Evolutionary conservation across 2,888 invertebrate species (phyloP).

Genomic region (Melipona beecheii): DNA sequence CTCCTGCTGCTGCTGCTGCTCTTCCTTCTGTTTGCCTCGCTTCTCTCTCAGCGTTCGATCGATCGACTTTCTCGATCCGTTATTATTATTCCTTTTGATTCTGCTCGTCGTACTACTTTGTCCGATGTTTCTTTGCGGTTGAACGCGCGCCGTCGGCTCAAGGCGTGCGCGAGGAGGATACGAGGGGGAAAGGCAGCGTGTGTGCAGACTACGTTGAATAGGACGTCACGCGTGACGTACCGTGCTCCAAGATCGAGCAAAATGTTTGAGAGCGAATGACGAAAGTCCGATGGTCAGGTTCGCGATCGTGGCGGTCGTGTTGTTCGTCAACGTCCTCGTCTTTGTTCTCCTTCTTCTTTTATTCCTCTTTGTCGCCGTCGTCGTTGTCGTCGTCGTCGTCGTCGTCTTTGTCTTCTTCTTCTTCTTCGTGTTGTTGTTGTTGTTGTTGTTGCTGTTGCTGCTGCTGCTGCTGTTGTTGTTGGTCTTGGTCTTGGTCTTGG

Average conservation of each 20-base stretch:
- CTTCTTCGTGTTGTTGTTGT: constrained; percentile 27
- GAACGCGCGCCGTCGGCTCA: constrained; percentile 51
- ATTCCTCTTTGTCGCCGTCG: constrained; percentile 24
- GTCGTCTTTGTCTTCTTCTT: constrained; percentile 1
- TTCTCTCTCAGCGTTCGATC: constrained; percentile 32
- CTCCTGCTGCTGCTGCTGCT: constrained; percentile 36
- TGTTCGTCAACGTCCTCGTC: constrained; percentile 26
- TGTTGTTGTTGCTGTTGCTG: neutral
- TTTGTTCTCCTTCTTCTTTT: constrained; percentile 49
- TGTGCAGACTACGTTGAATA: constrained; percentile 44
- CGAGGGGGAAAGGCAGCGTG: constrained; percentile 29
- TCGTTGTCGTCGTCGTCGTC: constrained; percentile 36
- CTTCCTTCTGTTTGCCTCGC: constrained; percentile 36
- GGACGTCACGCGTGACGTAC: constrained; percentile 78
- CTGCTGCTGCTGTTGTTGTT: constrained; percentile 30
- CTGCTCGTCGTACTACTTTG: constrained; percentile 35
- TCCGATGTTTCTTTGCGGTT: constrained; percentile 29
- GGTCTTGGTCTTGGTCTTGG: constrained; percentile 33
- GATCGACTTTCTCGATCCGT: constrained; percentile 42
- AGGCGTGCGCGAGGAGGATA: constrained; percentile 41
- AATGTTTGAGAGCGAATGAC: constrained; percentile 38
- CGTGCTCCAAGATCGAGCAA: constrained; percentile 56
- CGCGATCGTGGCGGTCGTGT: constrained; percentile 45
- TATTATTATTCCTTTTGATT: constrained; percentile 37
- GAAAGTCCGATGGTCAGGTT: constrained; percentile 15